A percentile compares a stretch with the other conserved stretches of the same genome.
Evolutionary conservation across 2,888 invertebrate species (phyloP).

Genomic region (Pyrochroa serraticornis): DNA sequence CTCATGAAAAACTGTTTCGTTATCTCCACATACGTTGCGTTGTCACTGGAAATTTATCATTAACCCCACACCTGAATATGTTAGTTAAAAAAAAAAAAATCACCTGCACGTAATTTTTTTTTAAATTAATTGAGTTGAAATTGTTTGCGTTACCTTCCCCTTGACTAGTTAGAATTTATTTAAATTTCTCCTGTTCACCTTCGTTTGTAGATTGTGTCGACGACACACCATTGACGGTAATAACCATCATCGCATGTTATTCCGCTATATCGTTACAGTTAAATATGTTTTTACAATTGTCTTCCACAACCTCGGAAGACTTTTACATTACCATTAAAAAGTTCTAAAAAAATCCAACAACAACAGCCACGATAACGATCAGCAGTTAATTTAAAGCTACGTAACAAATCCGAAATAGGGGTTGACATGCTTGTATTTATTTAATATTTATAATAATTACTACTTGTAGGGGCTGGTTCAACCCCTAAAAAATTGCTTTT

Average conservation of each 20-base stretch:
- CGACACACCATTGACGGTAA: slow-evolving; percentile 2
- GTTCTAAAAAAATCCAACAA: neutral
- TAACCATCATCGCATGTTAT: slow-evolving; percentile 7
- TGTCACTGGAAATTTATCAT: no score
- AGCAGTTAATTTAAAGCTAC: neutral
- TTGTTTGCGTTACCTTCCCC: no score
- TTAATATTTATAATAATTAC: slow-evolving; percentile 2
- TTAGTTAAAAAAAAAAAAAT: no score
- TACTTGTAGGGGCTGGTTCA: neutral
- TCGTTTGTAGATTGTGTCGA: no score
- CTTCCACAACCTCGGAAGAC: neutral
- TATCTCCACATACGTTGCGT: no score
- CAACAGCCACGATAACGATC: neutral
- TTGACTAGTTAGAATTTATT: no score
- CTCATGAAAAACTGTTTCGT: no score
- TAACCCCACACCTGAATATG: no score
- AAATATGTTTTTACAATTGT: slow-evolving; percentile 8
- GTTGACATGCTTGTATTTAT: slow-evolving; percentile 2
- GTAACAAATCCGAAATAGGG: neutral
- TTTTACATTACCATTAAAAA: neutral
- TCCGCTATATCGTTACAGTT: slow-evolving; percentile 2
- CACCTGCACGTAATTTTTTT: no score
- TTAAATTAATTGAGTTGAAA: slow-evolving; percentile 6
- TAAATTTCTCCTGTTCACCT: no score
- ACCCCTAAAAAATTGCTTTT: no score